These are phyloP conservation scores for Galeruca laticollis DNA, from an alignment of 2,888 invertebrate genomes.

Conservation along the genomic window DNA sequence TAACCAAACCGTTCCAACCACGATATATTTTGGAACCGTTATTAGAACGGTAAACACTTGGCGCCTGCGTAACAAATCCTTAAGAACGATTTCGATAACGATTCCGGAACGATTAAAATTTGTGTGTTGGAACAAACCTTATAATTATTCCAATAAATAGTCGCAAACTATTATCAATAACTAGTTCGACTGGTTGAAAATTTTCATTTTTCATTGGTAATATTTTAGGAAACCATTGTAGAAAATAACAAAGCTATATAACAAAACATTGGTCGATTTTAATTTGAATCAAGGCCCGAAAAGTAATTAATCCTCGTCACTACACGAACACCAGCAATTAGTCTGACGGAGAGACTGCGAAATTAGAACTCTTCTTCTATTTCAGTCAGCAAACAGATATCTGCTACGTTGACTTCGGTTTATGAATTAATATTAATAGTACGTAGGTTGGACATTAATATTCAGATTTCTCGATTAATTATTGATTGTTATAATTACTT, in stretches of 20 bases:
- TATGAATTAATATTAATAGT: constrained; percentile 64
- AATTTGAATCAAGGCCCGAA: constrained; percentile 66
- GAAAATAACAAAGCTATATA: constrained; percentile 66
- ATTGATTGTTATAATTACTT: not conserved
- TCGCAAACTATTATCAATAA: no score
- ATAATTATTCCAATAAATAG: no score
- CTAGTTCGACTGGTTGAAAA: no score
- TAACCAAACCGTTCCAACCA: no score
- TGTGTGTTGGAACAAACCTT: no score
- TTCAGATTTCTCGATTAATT: not conserved
- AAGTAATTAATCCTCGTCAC: constrained; percentile 68
- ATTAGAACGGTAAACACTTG: no score
- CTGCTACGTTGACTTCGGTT: constrained; percentile 55
- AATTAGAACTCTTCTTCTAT: constrained; percentile 55
- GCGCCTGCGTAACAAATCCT: no score
- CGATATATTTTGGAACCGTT: no score
- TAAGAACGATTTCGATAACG: no score
- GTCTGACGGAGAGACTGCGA: constrained; percentile 58
- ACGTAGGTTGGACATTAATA: constrained; percentile 22
- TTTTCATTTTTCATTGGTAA: not conserved
- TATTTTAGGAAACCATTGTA: constrained; percentile 60
- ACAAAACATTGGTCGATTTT: constrained; percentile 67
- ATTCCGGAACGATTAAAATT: no score
- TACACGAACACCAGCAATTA: constrained; percentile 66
- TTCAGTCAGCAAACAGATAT: constrained; percentile 46